phyloP scores from a whole-genome alignment of 2,888 invertebrate species.

The Chloroclystis v-ata region DNA sequence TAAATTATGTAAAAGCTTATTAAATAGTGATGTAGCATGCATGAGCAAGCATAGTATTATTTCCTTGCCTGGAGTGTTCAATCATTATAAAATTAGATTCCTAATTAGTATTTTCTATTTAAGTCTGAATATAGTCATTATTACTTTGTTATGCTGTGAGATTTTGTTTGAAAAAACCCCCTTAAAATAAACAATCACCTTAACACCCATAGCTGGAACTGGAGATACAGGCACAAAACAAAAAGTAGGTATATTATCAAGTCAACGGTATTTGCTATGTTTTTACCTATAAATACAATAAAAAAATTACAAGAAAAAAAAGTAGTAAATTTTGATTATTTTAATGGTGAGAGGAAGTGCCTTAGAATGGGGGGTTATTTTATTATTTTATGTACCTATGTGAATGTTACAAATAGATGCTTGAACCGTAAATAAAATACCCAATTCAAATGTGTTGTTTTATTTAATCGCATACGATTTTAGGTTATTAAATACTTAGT shows the following conservation, averaged over 20 bases:
- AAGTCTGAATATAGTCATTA: slow-evolving; percentile 22
- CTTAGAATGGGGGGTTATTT: slow-evolving; percentile 34
- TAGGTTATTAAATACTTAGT: too few species aligned
- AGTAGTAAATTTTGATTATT: background rate
- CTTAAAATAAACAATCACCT: too few species aligned
- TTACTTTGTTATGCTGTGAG: too few species aligned
- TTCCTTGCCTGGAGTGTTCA: slow-evolving; percentile 50
- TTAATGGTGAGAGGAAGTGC: slow-evolving; percentile 39
- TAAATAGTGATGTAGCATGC: slow-evolving; percentile 13
- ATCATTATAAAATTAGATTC: slow-evolving; percentile 29
- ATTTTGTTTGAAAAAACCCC: too few species aligned
- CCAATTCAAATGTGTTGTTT: slow-evolving; percentile 7
- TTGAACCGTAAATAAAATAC: background rate
- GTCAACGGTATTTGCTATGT: too few species aligned
- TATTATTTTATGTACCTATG: background rate
- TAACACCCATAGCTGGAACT: too few species aligned
- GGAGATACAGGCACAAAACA: too few species aligned
- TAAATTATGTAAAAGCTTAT: background rate
- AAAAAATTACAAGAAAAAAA: slow-evolving; percentile 1
- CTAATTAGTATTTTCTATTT: slow-evolving; percentile 21
- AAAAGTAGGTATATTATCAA: too few species aligned
- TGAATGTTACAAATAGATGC: background rate
- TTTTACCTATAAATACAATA: too few species aligned
- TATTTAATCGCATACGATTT: slow-evolving; percentile 1
- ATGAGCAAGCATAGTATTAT: slow-evolving; percentile 28